phyloP scores from a whole-genome alignment of 2,113 vertebrate species.

The Cyrtonyx montezumae region DNA sequence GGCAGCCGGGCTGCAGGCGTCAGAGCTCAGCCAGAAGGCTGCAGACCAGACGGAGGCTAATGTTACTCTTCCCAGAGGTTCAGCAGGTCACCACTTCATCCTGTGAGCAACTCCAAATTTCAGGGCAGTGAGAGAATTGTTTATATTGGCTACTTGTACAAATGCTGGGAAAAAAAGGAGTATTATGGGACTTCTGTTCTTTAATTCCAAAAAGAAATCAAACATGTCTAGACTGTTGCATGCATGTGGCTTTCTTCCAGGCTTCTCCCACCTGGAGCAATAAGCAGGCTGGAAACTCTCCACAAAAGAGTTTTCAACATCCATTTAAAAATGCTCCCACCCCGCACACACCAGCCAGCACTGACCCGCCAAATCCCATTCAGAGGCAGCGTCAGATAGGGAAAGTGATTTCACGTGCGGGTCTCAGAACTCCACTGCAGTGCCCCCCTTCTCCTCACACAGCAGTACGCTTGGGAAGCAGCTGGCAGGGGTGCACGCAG shows the following conservation, averaged over 20 bases:
- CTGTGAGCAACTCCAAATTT: constrained; percentile 54
- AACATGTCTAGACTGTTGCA: constrained; percentile 66
- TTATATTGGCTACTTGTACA: constrained; percentile 65
- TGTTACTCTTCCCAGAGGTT: constrained; percentile 54
- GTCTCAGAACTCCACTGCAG: background rate
- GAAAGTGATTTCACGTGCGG: background rate
- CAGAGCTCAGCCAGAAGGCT: constrained; percentile 22
- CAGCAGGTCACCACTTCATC: constrained; percentile 61
- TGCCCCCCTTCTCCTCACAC: background rate
- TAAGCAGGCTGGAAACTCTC: constrained; percentile 53
- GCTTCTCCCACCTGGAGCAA: constrained; percentile 70
- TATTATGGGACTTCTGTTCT: constrained; percentile 68
- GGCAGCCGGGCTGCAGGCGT: background rate
- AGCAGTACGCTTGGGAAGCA: background rate
- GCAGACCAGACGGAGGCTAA: constrained; percentile 42
- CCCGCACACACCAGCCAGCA: background rate
- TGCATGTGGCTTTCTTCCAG: constrained; percentile 66
- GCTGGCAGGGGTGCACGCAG: background rate
- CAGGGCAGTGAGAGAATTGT: constrained; percentile 73
- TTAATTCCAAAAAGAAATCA: constrained; percentile 63
- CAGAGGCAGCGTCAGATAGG: background rate
- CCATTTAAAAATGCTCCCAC: constrained; percentile 24
- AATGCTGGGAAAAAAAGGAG: background rate
- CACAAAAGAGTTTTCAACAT: constrained; percentile 46
- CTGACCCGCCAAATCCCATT: background rate